phyloP scores from a whole-genome alignment of 2,888 invertebrate species.

The Willowsia nigromaculata region DNA sequence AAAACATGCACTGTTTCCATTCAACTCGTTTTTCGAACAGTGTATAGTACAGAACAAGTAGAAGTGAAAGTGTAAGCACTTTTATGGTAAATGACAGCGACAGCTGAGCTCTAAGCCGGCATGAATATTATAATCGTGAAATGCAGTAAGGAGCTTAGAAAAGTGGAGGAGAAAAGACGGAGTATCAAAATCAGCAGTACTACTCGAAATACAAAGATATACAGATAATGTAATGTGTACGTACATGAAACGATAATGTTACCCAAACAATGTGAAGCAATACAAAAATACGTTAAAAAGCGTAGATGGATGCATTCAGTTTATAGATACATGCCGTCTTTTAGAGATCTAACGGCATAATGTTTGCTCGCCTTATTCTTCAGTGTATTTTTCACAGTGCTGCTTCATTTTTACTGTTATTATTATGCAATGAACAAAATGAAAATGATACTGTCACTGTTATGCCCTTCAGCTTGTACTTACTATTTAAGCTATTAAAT shows the following conservation, averaged over 20 bases:
- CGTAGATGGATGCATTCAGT: not conserved
- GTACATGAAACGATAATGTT: not conserved
- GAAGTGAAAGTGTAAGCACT: not conserved
- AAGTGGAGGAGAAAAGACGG: not conserved
- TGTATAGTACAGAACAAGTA: not conserved
- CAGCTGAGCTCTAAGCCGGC: conserved; percentile 35
- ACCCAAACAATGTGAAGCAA: not conserved
- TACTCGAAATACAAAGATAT: no score
- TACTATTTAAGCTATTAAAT: not conserved
- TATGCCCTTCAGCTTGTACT: not conserved
- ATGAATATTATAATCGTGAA: conserved; percentile 26
- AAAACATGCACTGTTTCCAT: not conserved
- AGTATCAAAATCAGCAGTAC: not conserved
- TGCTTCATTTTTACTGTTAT: not conserved
- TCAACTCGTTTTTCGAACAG: not conserved
- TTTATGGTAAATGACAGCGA: conserved; percentile 35
- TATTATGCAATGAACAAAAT: conserved; percentile 20
- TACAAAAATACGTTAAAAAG: not conserved
- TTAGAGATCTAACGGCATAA: not conserved
- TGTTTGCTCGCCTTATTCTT: not conserved
- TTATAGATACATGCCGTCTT: no score
- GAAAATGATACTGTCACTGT: conserved; percentile 1
- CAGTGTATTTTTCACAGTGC: not conserved
- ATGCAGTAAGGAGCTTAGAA: conserved; percentile 17
- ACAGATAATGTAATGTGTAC: not conserved